Percentiles rank a stretch among this genome's conserved stretches.
These are phyloP conservation scores for Phenganax stokvisi DNA, from an alignment of 92 coral and sea anemone genomes.

Conservation along the genomic window DNA sequence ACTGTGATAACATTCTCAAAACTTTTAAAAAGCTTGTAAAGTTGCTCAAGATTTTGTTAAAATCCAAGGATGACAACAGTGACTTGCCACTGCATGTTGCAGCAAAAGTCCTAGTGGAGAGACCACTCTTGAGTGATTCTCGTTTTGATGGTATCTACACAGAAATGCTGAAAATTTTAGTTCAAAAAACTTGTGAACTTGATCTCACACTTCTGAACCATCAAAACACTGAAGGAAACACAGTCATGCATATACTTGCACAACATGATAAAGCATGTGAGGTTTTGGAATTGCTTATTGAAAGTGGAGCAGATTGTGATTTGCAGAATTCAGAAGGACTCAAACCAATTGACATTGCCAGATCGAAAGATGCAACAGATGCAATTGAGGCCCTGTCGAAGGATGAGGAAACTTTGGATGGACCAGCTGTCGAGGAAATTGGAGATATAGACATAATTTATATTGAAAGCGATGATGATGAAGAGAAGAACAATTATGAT, in stretches of 20 bases:
- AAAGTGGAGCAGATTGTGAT: constrained; percentile 5
- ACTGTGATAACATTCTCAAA: neutral
- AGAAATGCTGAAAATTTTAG: neutral
- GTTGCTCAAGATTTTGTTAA: neutral
- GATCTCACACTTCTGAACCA: neutral
- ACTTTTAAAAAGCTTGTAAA: constrained; percentile 11
- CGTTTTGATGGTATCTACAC: constrained; percentile 6
- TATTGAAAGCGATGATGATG: constrained; percentile 11
- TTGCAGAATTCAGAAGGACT: neutral
- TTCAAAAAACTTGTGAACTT: neutral
- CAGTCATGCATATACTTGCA: constrained; percentile 1
- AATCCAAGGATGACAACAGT: constrained; percentile 7
- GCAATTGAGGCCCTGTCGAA: neutral
- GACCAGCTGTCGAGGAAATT: neutral
- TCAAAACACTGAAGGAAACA: constrained; percentile 7
- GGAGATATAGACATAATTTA: constrained; percentile 6
- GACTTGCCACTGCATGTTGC: constrained; percentile 17
- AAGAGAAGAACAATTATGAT: neutral
- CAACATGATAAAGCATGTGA: constrained; percentile 2
- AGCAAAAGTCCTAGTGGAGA: constrained; percentile 14
- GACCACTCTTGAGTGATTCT: neutral
- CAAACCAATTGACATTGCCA: constrained; percentile 12
- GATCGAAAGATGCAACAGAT: constrained; percentile 5
- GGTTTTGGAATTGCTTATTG: neutral
- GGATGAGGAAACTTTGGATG: neutral